Percentiles rank a stretch among this genome's conserved stretches.
Conservation (phyloP, 1,140 invertebrate species). For the Drosophila paulistorum region DNA sequence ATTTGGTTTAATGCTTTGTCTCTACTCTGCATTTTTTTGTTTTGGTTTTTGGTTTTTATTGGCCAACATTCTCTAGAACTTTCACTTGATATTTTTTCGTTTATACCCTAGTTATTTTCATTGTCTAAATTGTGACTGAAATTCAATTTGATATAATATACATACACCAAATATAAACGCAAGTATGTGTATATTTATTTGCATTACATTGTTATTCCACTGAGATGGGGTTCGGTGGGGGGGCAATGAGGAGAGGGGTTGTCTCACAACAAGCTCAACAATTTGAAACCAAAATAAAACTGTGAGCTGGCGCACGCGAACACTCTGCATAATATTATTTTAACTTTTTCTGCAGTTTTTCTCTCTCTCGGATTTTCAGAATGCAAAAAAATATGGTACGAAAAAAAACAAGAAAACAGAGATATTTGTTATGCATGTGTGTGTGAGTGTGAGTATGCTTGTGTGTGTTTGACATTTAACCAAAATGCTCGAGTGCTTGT, state of each 20-base stretch:
- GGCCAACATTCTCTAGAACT: not conserved
- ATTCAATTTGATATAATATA: constrained; percentile 3
- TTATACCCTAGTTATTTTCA: not conserved
- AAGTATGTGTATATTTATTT: not conserved
- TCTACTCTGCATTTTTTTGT: not conserved
- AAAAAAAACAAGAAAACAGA: not conserved
- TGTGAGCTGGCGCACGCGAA: not conserved
- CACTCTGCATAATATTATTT: constrained; percentile 10
- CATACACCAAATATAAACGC: not conserved
- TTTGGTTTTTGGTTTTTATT: too few species aligned
- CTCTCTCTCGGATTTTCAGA: not conserved
- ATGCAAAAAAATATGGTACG: constrained; percentile 5
- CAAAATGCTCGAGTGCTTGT: constrained; percentile 12
- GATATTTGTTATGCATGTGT: constrained; percentile 4
- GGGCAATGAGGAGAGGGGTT: not conserved
- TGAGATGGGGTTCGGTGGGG: not conserved
- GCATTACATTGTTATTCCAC: constrained; percentile 7
- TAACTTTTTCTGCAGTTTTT: constrained; percentile 11
- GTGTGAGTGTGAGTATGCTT: not conserved
- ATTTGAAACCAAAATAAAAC: constrained; percentile 13
- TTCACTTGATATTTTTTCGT: not conserved
- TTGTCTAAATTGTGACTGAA: not conserved
- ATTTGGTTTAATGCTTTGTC: not conserved
- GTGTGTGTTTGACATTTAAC: constrained; percentile 13
- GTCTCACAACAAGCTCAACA: constrained; percentile 12